Percentiles rank a stretch among this genome's conserved stretches.
phyloP scores from a whole-genome alignment of 2,888 invertebrate genomes.

The Scaptodrosophila latifasciaeformis region DNA sequence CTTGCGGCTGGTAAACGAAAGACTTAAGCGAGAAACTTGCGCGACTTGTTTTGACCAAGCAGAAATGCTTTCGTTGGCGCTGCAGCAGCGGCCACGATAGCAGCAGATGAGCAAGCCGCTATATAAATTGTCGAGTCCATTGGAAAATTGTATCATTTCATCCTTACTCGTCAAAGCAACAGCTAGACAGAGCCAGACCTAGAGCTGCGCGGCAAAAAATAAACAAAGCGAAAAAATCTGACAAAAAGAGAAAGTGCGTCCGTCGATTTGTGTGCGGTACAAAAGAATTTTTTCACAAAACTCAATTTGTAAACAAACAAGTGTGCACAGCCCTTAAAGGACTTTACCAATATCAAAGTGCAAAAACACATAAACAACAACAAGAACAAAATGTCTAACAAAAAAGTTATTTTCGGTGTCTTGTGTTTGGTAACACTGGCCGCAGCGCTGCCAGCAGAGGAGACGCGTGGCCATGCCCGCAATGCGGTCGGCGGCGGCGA shows the following conservation, averaged over 20 bases:
- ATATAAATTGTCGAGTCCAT: constrained; percentile 76
- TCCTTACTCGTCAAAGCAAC: constrained; percentile 75
- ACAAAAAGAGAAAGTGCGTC: constrained; percentile 62
- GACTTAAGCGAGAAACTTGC: constrained; percentile 69
- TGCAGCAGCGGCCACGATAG: constrained; percentile 30
- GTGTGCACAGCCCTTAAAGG: constrained; percentile 26
- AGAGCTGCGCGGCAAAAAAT: constrained; percentile 40
- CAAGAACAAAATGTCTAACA: constrained; percentile 73
- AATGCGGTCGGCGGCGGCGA: constrained; percentile 78
- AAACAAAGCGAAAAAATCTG: constrained; percentile 35
- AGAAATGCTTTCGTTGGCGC: constrained; percentile 46
- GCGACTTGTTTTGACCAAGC: constrained; percentile 53
- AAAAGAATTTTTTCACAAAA: constrained; percentile 8
- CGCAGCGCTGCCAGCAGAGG: constrained; percentile 84
- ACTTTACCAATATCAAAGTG: constrained; percentile 45
- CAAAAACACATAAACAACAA: constrained; percentile 18
- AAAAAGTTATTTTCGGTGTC: constrained; percentile 76
- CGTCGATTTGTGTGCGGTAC: constrained; percentile 35
- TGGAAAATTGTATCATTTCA: constrained; percentile 76
- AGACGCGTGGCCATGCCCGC: constrained; percentile 78
- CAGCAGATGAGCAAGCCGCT: constrained; percentile 71
- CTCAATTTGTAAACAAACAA: constrained; percentile 35
- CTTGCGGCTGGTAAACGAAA: constrained; percentile 58
- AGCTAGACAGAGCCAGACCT: constrained; percentile 53
- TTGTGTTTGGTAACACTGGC: constrained; percentile 78